Percentiles rank a stretch among this genome's conserved stretches.
Conservation (phyloP, 2,888 invertebrate species). For the Neoitamus cyanurus region DNA sequence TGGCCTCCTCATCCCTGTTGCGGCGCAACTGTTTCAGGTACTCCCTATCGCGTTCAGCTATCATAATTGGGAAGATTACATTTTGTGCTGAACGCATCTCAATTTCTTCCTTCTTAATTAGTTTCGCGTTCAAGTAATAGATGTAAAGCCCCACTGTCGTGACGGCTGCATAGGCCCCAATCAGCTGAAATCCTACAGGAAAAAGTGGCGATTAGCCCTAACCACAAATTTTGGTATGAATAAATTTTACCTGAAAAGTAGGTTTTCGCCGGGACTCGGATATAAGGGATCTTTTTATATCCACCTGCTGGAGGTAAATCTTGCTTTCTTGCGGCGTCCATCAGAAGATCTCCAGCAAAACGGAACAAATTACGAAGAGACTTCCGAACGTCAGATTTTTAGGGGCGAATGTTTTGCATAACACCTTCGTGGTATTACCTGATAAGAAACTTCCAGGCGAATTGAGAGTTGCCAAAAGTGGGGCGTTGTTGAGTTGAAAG, state of each 20-base stretch:
- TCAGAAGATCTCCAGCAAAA: conserved; percentile 50
- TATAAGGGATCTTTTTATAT: conserved; percentile 80
- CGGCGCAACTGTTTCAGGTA: conserved; percentile 82
- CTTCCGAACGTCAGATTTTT: not conserved
- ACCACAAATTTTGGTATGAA: not conserved
- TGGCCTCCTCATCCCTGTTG: conserved; percentile 85
- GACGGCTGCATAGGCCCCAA: conserved; percentile 72
- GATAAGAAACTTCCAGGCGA: not conserved
- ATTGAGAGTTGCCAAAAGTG: not conserved
- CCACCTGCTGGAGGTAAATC: conserved; percentile 96
- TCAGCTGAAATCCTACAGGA: conserved; percentile 71
- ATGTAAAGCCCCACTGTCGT: conserved; percentile 71
- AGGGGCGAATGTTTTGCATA: conserved; percentile 12
- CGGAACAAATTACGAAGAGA: not conserved
- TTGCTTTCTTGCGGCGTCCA: conserved; percentile 71
- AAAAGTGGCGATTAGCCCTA: conserved; percentile 51
- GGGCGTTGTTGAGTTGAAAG: not conserved
- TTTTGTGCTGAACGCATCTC: conserved; percentile 83
- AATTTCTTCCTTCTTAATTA: conserved; percentile 70
- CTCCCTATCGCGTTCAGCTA: conserved; percentile 87
- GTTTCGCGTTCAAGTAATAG: conserved; percentile 70
- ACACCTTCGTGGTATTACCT: not conserved
- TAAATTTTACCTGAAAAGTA: conserved; percentile 75
- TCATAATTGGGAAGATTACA: conserved; percentile 80
- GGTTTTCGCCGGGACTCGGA: conserved; percentile 77